Percentiles rank a stretch among this genome's conserved stretches.
phyloP scores from a whole-genome alignment of 2,888 invertebrate species.

The Cerastis leucographa region DNA sequence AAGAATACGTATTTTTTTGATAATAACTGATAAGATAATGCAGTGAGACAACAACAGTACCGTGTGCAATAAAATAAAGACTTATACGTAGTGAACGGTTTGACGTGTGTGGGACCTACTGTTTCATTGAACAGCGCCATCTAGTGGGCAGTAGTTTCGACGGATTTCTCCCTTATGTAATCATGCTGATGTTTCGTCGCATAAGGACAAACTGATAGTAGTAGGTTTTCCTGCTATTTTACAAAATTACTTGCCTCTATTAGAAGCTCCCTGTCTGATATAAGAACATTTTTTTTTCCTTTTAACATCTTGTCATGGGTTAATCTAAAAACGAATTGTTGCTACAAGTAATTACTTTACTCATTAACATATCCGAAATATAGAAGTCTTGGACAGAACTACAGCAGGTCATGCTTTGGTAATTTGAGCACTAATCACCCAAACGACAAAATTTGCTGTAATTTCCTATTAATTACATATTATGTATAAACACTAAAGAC shows the following conservation, averaged over 20 bases:
- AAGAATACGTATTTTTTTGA: fast-evolving
- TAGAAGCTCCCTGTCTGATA: not conserved
- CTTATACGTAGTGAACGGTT: not conserved
- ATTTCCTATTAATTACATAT: conserved; percentile 12
- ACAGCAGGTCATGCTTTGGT: not conserved
- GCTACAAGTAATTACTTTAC: not conserved
- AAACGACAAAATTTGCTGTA: not conserved
- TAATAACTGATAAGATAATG: conserved; percentile 4
- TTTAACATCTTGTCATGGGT: not conserved
- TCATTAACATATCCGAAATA: too few relatives aligned
- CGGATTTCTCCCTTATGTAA: not conserved
- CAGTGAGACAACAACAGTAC: not conserved
- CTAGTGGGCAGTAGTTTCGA: conserved; percentile 68
- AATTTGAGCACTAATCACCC: not conserved
- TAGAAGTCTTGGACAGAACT: too few relatives aligned
- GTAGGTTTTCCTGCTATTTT: conserved; percentile 5
- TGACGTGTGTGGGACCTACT: not conserved
- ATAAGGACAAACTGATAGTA: too few relatives aligned
- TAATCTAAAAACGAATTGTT: not conserved
- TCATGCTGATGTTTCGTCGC: not conserved
- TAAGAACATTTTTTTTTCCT: not conserved
- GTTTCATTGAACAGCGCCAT: conserved; percentile 66
- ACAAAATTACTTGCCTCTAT: not conserved
- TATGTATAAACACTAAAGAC: too few relatives aligned
- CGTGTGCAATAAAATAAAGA: not conserved